Conservation (phyloP, 2,113 vertebrate genomes). For the Tichodroma muraria region DNA sequence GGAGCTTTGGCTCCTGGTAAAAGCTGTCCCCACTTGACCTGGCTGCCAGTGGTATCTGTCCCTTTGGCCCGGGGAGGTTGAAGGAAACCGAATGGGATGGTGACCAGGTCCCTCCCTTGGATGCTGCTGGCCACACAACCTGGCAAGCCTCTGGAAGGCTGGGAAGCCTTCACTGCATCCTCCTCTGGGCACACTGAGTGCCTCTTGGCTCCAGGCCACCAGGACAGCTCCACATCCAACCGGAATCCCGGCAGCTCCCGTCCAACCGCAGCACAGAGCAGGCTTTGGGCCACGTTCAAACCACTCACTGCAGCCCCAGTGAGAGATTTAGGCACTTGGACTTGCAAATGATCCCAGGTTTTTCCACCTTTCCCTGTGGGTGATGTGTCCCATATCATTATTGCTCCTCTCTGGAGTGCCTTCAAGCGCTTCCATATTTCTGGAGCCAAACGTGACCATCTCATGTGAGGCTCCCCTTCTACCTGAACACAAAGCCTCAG, state of each 20-base stretch:
- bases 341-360: background rate
- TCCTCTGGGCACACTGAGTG: background rate
- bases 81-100: background rate
- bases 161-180: background rate
- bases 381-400: background rate
- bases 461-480: background rate
- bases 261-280: background rate
- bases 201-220: background rate
- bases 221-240: background rate
- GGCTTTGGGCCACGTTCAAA: background rate
- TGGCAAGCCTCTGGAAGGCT: background rate
- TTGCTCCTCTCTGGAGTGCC: background rate
- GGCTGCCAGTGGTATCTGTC: background rate
- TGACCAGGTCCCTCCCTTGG: background rate
- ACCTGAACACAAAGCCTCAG: background rate
- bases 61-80: background rate
- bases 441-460: background rate
- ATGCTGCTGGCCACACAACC: background rate
- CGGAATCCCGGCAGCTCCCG: fast-evolving
- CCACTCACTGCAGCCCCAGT: background rate
- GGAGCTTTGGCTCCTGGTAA: conserved; percentile 34
- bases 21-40: conserved; percentile 45
- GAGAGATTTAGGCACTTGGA: background rate
- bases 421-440: background rate
- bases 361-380: background rate